Evolutionary conservation across 1,140 invertebrate species (phyloP).

Genomic region (Drosophila trapezifrons): DNA sequence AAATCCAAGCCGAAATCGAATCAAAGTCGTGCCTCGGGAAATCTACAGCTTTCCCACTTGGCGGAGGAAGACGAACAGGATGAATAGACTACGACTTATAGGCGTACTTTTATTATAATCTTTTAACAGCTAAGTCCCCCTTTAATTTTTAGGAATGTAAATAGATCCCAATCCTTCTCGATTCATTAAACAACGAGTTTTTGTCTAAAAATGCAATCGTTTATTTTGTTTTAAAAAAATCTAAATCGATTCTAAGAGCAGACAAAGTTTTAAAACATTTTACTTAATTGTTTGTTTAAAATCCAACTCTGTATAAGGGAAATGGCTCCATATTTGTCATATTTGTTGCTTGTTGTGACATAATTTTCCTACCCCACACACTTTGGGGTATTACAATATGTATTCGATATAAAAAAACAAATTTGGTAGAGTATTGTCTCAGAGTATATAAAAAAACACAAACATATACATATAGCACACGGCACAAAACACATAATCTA

Average conservation of each 20-base stretch:
- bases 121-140: background rate
- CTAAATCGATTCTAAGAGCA: conserved; percentile 3
- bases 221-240: conserved; percentile 8
- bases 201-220: conserved; percentile 11
- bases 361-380: conserved; percentile 13
- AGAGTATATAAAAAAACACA: conserved; percentile 26
- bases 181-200: background rate
- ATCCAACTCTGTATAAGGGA: background rate
- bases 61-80: conserved; percentile 85
- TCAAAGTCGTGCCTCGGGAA: conserved; percentile 70
- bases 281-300: background rate
- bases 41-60: conserved; percentile 87
- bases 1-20: conserved; percentile 50
- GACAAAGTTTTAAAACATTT: background rate
- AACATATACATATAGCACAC: conserved; percentile 14
- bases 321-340: background rate
- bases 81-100: conserved; percentile 26
- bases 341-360: background rate
- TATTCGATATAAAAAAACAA: background rate
- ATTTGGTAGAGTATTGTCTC: conserved; percentile 24
- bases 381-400: conserved; percentile 10
- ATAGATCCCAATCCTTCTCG: background rate
- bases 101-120: conserved; percentile 1
- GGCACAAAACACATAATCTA: conserved; percentile 36
- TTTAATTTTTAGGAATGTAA: conserved; percentile 8